Percentiles rank a stretch among this genome's conserved stretches.
These are phyloP conservation scores for Petrolisthes manimaculis DNA, from an alignment of 2,888 invertebrate genomes.

Conservation along the genomic window DNA sequence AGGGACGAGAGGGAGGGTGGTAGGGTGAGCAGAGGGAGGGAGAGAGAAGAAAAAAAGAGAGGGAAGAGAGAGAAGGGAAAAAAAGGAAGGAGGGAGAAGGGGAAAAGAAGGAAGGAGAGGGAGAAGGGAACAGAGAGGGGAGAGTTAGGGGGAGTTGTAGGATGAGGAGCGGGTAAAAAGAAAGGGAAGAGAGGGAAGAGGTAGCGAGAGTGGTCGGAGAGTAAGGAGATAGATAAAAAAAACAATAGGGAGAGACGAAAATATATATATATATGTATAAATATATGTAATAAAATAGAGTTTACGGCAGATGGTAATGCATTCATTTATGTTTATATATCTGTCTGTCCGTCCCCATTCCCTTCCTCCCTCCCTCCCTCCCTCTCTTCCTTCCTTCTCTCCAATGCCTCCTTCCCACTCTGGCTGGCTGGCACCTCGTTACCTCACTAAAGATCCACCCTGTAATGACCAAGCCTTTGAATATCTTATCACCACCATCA, in stretches of 20 bases:
- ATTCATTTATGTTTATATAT: no score
- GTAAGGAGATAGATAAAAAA: no score
- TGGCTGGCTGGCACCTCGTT: neutral
- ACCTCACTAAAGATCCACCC: slow-evolving; percentile 12
- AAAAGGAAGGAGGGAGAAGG: neutral
- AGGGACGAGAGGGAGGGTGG: slow-evolving; percentile 9
- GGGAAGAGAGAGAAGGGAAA: neutral
- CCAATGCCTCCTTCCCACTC: neutral
- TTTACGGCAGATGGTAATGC: no score
- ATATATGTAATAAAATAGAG: no score
- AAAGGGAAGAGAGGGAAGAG: no score
- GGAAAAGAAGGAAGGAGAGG: neutral
- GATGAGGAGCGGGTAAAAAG: no score
- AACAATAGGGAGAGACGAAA: no score
- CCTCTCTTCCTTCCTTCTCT: neutral
- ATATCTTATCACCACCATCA: slow-evolving; percentile 19
- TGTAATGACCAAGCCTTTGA: slow-evolving; percentile 22
- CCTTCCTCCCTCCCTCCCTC: neutral
- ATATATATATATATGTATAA: no score
- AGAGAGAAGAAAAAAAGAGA: neutral
- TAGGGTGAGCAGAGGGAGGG: neutral
- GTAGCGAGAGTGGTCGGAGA: no score
- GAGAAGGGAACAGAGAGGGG: no score
- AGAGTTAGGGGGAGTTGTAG: no score
- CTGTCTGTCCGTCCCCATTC: no score